phyloP scores from a whole-genome alignment of 1,140 invertebrate species.

The Stenopsyche tienmushanensis region DNA sequence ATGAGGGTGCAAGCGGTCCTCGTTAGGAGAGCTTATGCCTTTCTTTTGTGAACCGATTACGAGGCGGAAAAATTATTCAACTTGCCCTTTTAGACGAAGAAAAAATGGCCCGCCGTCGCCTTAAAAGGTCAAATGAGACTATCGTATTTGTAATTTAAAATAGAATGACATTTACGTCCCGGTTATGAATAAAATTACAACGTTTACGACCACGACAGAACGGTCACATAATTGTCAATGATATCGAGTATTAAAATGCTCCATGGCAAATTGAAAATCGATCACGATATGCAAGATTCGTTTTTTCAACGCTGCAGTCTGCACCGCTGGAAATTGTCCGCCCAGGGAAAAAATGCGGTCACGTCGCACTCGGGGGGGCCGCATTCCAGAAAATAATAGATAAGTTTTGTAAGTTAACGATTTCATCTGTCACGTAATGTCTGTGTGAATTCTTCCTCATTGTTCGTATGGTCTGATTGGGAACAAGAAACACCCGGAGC shows the following conservation, averaged over 20 bases:
- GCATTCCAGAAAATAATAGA: slow-evolving; percentile 24
- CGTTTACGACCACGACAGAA: background rate
- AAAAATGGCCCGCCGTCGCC: background rate
- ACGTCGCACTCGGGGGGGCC: no score
- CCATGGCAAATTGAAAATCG: background rate
- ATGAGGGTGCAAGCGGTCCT: no score
- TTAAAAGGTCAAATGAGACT: background rate
- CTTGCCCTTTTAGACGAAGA: background rate
- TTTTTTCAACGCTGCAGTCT: no score
- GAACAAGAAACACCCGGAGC: background rate
- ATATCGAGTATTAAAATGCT: background rate
- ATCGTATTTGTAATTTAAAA: background rate
- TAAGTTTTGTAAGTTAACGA: slow-evolving; percentile 23
- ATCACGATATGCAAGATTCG: background rate
- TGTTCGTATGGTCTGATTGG: slow-evolving; percentile 9
- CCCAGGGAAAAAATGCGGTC: no score
- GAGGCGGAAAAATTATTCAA: no score
- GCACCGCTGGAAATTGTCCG: no score
- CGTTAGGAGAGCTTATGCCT: no score
- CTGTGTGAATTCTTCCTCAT: slow-evolving; percentile 5
- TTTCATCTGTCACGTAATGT: slow-evolving; percentile 25
- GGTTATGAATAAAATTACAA: background rate
- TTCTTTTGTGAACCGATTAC: no score
- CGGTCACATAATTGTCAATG: background rate
- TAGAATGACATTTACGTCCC: background rate